Percentiles rank a stretch among this genome's conserved stretches.
Conservation (phyloP, 2,797 vertebrate species). For the Lycodopsis pacificus region DNA sequence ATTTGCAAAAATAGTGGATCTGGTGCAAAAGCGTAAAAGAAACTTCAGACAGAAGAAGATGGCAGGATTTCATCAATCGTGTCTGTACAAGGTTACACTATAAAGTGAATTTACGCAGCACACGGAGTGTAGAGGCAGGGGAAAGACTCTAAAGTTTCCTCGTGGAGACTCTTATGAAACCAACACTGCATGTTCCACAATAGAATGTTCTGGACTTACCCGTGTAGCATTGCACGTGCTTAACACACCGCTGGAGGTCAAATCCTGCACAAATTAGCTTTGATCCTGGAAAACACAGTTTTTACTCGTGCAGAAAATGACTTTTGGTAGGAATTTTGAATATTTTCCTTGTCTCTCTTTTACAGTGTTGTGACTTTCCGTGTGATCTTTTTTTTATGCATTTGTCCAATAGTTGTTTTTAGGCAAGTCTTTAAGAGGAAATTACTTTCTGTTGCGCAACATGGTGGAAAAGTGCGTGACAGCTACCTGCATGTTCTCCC, state of each 20-base stretch:
- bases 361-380: slow-evolving; percentile 5
- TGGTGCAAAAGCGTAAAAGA: background rate
- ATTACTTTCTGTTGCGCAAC: slow-evolving; percentile 52
- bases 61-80: slow-evolving; percentile 26
- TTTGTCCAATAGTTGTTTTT: background rate
- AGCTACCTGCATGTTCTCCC: slow-evolving; percentile 40
- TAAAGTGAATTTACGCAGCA: background rate
- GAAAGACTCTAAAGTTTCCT: slow-evolving; percentile 56
- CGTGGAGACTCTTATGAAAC: slow-evolving; percentile 58
- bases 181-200: slow-evolving; percentile 27
- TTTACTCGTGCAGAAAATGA: background rate
- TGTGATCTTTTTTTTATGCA: background rate
- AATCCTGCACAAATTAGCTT: slow-evolving; percentile 15
- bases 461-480: slow-evolving; percentile 30
- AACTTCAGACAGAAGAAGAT: background rate
- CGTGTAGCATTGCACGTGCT: slow-evolving; percentile 4
- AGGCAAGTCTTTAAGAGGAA: slow-evolving; percentile 37
- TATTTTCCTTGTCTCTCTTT: background rate
- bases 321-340: slow-evolving; percentile 27
- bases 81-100: background rate
- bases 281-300: slow-evolving; percentile 32
- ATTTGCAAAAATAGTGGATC: background rate
- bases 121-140: background rate
- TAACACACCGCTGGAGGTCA: slow-evolving; percentile 23
- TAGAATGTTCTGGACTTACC: slow-evolving; percentile 56